Percentiles rank a stretch among this genome's conserved stretches.
Conservation (phyloP, 2,113 vertebrate species). For the Sapajus apella region DNA sequence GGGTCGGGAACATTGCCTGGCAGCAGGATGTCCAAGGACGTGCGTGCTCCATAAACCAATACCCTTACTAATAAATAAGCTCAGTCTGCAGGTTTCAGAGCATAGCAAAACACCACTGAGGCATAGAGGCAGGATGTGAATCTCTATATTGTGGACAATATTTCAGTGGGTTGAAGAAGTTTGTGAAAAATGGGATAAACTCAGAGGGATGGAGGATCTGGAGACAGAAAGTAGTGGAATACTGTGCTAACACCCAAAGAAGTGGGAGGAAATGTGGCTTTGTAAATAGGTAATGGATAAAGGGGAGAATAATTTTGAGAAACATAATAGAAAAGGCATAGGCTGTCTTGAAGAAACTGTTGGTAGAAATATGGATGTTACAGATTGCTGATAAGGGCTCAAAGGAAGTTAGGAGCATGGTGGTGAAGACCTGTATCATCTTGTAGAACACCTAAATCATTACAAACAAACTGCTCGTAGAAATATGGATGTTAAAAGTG, state of each 20-base stretch:
- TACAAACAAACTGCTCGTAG: neutral
- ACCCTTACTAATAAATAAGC: neutral
- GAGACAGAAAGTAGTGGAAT: neutral
- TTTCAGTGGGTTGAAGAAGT: neutral
- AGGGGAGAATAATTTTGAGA: neutral
- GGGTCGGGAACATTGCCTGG: neutral
- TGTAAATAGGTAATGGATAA: neutral
- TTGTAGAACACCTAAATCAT: neutral
- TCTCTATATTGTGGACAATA: neutral
- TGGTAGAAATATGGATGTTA: neutral
- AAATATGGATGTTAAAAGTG: neutral
- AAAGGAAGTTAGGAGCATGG: neutral
- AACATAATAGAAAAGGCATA: neutral
- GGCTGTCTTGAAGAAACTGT: neutral
- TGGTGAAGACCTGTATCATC: neutral
- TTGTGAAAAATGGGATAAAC: neutral
- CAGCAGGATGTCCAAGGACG: neutral
- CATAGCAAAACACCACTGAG: neutral
- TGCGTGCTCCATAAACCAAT: neutral
- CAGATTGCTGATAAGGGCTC: neutral
- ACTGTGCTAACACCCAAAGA: neutral
- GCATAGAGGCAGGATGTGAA: neutral
- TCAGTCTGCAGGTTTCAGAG: neutral
- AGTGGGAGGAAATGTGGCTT: neutral
- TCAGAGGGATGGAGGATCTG: neutral